Conservation (phyloP, 2,113 vertebrate species). For the Toxotes chatareus region DNA sequence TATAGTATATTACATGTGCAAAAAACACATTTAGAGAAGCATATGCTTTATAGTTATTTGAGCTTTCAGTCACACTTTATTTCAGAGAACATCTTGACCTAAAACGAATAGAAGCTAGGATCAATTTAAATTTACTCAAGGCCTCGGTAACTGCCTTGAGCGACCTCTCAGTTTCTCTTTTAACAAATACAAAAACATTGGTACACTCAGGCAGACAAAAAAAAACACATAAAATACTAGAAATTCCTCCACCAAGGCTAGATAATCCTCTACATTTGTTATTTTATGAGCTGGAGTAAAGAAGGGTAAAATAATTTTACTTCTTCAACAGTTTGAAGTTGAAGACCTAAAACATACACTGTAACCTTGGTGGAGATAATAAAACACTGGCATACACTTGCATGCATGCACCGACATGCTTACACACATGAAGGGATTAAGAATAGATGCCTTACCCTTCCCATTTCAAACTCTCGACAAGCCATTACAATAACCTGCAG, state of each 20-base stretch:
- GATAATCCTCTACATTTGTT: neutral
- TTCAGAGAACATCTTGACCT: neutral
- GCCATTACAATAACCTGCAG: constrained; percentile 98
- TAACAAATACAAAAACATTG: neutral
- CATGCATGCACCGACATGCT: neutral
- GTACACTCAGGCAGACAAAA: neutral
- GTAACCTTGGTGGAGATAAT: constrained; percentile 6
- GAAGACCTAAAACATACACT: neutral
- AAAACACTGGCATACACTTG: constrained; percentile 2
- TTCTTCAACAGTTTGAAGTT: neutral
- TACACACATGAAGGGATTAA: constrained; percentile 7
- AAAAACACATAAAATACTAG: neutral
- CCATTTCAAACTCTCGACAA: constrained; percentile 99
- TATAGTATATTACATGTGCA: neutral
- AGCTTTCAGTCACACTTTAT: neutral
- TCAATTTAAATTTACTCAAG: neutral
- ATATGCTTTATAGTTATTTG: neutral
- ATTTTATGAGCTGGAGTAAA: neutral
- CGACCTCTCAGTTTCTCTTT: neutral
- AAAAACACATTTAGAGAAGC: neutral
- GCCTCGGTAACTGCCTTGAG: neutral
- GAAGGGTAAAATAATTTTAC: neutral
- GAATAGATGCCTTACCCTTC: constrained; percentile 88
- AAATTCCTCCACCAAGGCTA: neutral
- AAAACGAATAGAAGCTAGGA: neutral